Base-by-base conservation (phyloP, 2,888 invertebrate genomes). In the Elysia crispata region DNA sequence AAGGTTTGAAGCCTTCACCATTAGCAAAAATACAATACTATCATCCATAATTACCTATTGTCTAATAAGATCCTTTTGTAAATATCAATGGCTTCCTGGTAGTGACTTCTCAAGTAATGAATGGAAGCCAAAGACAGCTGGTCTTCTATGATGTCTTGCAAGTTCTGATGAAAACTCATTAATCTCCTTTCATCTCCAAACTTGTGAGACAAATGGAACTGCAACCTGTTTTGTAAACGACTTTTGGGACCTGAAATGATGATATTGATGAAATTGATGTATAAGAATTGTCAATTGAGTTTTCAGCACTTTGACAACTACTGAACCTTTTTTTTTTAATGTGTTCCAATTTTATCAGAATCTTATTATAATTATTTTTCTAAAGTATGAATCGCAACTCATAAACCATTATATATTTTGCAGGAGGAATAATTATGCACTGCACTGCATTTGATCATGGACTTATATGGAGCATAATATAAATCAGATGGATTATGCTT, bases 41-140 rank as follows among this genome's bases (percentile, higher is more conserved):
- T n/a, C n/a, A 41, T 11, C 41, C 41, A 3, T 41, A 11, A 30
- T 85, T 92, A 97, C 97, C 97, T 96, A 93, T 98, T 96, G 87
- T 97, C 97, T 30, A 97, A 92, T 20, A 99, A 93, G 77, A 99
- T 94, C 82, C 97, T 94, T 92, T 99, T 99, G 91, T 99, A 99
- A 84, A 99, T 97, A 91, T 99, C 98, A 83, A 99, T 98, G 69
- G 99, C 98, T 92, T 99, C 99, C 91, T 98, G 98, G 91, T 98
- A 99, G 92, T 99, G 99, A 8, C 97, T 96, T 77, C 98, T 94
- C 79, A 99, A 94, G 91, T 98, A 99, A 91, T 99, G 98, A 85
- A 99, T 96, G 0, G 98, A 97, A 0, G 99, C 99, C 77, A 99
- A 92, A 87, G 97, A 97, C 60, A 99, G 94, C 92, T 98, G 98